These are phyloP conservation scores for Ornithoptera priamus DNA, from an alignment of 2,888 invertebrate genomes.

Conservation along the genomic window DNA sequence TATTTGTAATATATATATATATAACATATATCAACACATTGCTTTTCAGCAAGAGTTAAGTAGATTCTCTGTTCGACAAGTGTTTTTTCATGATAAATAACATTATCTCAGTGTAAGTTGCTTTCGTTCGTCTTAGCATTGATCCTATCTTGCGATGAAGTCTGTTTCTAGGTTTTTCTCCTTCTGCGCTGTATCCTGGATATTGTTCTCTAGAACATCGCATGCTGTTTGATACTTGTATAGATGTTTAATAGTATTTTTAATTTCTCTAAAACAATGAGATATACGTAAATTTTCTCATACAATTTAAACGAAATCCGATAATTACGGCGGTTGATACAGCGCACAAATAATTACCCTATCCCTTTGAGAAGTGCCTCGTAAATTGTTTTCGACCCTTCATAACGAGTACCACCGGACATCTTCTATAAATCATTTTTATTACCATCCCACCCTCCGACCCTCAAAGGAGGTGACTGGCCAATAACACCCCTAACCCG, in stretches of 20 bases:
- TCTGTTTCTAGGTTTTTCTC: too few relatives aligned
- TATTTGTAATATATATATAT: too few relatives aligned
- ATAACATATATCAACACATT: too few relatives aligned
- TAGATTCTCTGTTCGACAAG: too few relatives aligned
- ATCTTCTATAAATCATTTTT: conserved; percentile 77
- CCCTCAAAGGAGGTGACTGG: conserved; percentile 58
- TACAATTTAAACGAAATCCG: conserved; percentile 20
- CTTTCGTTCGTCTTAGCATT: too few relatives aligned
- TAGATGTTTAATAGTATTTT: neutral
- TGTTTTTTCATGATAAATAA: too few relatives aligned
- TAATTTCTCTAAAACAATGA: neutral
- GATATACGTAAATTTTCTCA: neutral
- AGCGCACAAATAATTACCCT: conserved; percentile 45
- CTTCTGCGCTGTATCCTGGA: too few relatives aligned
- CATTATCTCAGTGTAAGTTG: too few relatives aligned
- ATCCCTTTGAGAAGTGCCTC: conserved; percentile 51
- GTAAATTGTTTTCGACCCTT: conserved; percentile 76
- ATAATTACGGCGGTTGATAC: conserved; percentile 18
- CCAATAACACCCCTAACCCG: conserved; percentile 50
- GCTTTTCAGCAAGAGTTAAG: too few relatives aligned
- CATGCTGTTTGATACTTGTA: too few relatives aligned
- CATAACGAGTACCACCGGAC: conserved; percentile 67
- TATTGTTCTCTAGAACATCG: too few relatives aligned
- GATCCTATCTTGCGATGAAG: too few relatives aligned
- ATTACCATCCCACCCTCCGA: conserved; percentile 54